A percentile compares a stretch with the other conserved stretches of the same genome.
phyloP scores from a whole-genome alignment of 2,113 vertebrate genomes.

The Urocynchramus pylzowi region DNA sequence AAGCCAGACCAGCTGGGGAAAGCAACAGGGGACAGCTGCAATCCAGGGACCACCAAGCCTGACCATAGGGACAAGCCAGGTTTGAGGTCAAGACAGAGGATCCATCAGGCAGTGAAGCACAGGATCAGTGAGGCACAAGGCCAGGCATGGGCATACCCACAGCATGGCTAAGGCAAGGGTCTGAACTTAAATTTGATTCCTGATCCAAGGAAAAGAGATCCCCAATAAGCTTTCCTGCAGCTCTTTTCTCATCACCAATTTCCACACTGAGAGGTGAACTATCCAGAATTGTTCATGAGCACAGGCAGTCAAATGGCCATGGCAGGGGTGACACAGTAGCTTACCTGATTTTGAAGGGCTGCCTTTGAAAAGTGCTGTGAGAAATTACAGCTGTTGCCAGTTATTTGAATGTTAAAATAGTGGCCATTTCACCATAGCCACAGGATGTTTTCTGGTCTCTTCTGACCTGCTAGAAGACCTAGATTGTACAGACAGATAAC shows the following conservation, averaged over 20 bases:
- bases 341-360: not conserved
- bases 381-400: not conserved
- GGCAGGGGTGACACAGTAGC: not conserved
- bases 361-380: not conserved
- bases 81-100: not conserved
- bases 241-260: not conserved
- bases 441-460: not conserved
- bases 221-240: not conserved
- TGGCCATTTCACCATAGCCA: not conserved
- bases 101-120: not conserved
- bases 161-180: not conserved
- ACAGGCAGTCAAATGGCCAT: not conserved
- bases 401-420: not conserved
- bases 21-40: not conserved
- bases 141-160: not conserved
- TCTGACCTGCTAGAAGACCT: not conserved
- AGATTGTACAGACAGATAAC: not conserved
- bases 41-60: not conserved
- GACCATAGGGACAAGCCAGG: not conserved
- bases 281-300: not conserved
- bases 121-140: not conserved
- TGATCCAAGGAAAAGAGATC: not conserved
- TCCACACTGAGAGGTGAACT: not conserved
- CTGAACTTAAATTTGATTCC: not conserved
- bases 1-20: not conserved